Percentiles rank a stretch among this genome's conserved stretches.
phyloP scores from a whole-genome alignment of 1,140 invertebrate genomes.

The Stegodyphus mimosarum region DNA sequence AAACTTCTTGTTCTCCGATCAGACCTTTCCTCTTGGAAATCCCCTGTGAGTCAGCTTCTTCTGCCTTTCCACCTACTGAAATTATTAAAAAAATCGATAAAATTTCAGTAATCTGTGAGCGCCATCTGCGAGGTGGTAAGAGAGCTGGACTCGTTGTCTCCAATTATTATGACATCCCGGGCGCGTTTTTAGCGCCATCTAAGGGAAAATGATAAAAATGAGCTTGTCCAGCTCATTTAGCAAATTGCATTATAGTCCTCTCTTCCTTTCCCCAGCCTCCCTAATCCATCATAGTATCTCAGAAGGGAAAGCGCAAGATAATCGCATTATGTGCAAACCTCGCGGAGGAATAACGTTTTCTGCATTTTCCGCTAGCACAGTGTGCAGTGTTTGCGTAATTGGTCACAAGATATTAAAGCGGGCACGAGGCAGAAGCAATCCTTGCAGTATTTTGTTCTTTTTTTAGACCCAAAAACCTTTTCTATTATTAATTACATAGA shows the following conservation, averaged over 20 bases:
- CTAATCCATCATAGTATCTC: conserved; percentile 52
- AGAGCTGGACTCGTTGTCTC: too few species aligned
- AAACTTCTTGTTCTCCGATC: too few species aligned
- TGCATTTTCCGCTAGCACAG: conserved; percentile 4
- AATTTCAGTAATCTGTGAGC: too few species aligned
- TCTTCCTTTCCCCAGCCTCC: neutral
- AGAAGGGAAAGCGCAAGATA: conserved; percentile 23
- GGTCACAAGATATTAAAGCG: neutral
- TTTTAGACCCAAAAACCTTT: too few species aligned
- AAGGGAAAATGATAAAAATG: conserved; percentile 51
- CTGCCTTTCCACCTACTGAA: too few species aligned
- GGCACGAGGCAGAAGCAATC: too few species aligned
- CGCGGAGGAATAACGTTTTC: neutral
- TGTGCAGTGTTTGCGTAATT: conserved; percentile 21
- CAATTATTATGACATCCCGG: conserved; percentile 25
- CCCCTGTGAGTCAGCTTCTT: too few species aligned
- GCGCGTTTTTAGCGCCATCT: conserved; percentile 27
- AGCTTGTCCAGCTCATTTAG: conserved; percentile 56
- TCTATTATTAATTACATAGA: too few species aligned
- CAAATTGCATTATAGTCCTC: conserved; percentile 50
- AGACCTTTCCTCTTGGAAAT: too few species aligned
- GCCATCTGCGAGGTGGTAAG: too few species aligned
- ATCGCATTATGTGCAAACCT: conserved; percentile 35
- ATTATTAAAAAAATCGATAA: too few species aligned
- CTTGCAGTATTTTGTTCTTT: too few species aligned